phyloP scores from a whole-genome alignment of 1,140 invertebrate genomes.

The Antheraea pernyi region DNA sequence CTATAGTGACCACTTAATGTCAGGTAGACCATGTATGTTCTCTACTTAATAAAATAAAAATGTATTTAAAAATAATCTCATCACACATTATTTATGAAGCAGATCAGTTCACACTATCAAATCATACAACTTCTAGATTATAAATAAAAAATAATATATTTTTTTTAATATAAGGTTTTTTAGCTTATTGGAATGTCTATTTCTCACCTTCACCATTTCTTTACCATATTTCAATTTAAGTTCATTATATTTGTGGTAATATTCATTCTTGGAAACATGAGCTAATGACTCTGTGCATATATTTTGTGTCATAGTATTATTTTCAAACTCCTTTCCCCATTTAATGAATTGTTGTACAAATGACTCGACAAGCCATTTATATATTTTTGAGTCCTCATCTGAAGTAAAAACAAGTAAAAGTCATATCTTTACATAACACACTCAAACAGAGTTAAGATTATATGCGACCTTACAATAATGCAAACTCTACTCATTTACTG shows the following conservation, averaged over 20 bases:
- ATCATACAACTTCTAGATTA: no score
- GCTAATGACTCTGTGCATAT: conserved; percentile 82
- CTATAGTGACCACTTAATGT: no score
- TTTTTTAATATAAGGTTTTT: no score
- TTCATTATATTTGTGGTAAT: conserved; percentile 85
- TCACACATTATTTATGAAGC: no score
- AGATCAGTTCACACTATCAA: no score
- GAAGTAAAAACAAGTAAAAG: conserved; percentile 20
- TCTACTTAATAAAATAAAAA: no score
- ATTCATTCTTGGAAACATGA: conserved; percentile 85
- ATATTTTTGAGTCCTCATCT: conserved; percentile 51
- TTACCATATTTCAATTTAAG: conserved; percentile 91
- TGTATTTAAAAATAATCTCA: no score
- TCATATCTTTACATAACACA: not conserved
- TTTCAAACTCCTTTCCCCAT: conserved; percentile 80
- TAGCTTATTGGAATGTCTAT: not conserved
- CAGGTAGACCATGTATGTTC: no score
- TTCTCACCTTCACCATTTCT: conserved; percentile 82
- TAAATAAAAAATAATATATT: no score
- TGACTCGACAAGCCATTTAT: conserved; percentile 78
- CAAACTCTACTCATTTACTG: no score
- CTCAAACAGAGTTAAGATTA: no score
- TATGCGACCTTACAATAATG: no score
- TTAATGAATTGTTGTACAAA: conserved; percentile 83
- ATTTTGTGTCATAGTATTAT: conserved; percentile 32